Conservation (phyloP, 2,888 invertebrate genomes). For the Aphodius sticticus region DNA sequence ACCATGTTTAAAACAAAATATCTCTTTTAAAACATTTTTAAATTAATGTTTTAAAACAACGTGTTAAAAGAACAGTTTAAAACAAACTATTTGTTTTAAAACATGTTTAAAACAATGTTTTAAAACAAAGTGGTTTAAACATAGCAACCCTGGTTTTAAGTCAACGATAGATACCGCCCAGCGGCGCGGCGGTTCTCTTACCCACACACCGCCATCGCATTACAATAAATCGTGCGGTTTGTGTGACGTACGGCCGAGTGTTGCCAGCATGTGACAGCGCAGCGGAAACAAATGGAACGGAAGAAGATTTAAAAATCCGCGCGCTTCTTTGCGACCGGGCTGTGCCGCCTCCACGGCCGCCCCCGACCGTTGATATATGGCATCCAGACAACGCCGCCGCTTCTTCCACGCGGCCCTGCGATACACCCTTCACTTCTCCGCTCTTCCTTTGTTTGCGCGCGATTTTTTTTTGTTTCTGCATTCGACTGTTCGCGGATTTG, state of each 20-base stretch:
- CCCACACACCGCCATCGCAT: slow-evolving; percentile 10
- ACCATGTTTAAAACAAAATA: too few species aligned
- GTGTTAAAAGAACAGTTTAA: too few species aligned
- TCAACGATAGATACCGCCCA: background rate
- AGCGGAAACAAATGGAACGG: slow-evolving; percentile 42
- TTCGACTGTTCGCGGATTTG: slow-evolving; percentile 4
- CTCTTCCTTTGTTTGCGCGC: background rate
- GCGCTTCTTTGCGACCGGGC: slow-evolving; percentile 24
- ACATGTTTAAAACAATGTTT: too few species aligned
- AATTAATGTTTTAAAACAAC: too few species aligned
- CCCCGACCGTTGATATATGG: background rate
- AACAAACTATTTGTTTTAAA: too few species aligned
- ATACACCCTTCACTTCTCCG: background rate
- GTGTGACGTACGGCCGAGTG: slow-evolving; percentile 20
- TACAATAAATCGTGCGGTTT: slow-evolving; percentile 18
- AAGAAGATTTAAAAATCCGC: slow-evolving; percentile 43
- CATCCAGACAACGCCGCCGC: background rate
- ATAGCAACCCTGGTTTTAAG: background rate
- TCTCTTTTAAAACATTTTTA: too few species aligned
- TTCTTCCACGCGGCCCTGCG: background rate
- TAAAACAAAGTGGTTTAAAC: too few species aligned
- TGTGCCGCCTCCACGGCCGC: background rate
- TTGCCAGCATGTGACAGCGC: slow-evolving; percentile 9
- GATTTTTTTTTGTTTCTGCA: background rate
- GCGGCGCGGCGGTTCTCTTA: background rate